Conservation (phyloP, 1,140 invertebrate species). For the Calosoma granatense region DNA sequence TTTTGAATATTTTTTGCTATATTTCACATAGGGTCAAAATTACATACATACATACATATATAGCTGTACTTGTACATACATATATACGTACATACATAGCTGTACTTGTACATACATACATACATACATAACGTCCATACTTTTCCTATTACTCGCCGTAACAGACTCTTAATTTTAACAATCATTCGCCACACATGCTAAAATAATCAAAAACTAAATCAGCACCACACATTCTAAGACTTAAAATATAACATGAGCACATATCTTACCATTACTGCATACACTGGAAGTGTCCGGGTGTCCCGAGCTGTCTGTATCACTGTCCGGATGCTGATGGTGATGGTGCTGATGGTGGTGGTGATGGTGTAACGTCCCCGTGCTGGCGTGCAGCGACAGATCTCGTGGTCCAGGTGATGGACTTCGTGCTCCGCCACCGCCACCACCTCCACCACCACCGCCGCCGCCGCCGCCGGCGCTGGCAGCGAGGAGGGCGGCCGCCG, state of each 20-base stretch:
- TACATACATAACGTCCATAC: too few species aligned
- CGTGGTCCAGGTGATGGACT: conserved; percentile 34
- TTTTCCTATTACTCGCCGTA: too few species aligned
- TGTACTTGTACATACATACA: background rate
- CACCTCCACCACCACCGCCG: conserved; percentile 42
- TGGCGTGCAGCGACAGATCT: conserved; percentile 31
- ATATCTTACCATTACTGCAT: conserved; percentile 32
- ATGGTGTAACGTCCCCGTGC: conserved; percentile 7
- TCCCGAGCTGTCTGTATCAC: conserved; percentile 33
- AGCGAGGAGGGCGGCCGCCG: conserved; percentile 21
- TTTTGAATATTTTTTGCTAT: too few species aligned
- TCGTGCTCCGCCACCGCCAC: too few species aligned
- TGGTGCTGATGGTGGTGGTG: conserved; percentile 5
- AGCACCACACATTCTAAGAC: too few species aligned
- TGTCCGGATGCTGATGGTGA: conserved; percentile 26
- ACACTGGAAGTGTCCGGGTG: conserved; percentile 34
- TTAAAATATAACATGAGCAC: too few species aligned
- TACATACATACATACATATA: background rate
- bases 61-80: background rate
- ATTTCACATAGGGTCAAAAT: too few species aligned
- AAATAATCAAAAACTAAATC: too few species aligned
- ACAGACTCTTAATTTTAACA: too few species aligned
- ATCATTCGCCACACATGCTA: too few species aligned
- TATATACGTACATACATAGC: background rate
- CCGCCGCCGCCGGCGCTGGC: conserved; percentile 26